Conservation (phyloP, 2,888 invertebrate genomes). For the Phoenoteleia sp. region DNA sequence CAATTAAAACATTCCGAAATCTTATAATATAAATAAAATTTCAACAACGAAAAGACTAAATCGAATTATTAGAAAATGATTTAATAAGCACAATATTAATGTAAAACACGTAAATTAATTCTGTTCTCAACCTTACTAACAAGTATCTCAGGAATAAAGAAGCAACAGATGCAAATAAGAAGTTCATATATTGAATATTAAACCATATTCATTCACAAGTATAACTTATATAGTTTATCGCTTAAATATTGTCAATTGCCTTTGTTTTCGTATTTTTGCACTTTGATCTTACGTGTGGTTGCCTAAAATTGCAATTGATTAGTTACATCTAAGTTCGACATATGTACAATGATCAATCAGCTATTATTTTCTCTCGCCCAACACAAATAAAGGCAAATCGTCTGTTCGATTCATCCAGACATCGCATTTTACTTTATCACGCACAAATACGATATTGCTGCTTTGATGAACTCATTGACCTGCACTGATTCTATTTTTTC, state of each 20-base stretch:
- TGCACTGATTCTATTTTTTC: conserved; percentile 80
- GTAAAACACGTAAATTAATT: too few species aligned
- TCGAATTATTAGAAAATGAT: too few species aligned
- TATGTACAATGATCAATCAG: background rate
- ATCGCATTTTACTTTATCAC: conserved; percentile 16
- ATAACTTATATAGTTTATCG: background rate
- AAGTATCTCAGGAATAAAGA: background rate
- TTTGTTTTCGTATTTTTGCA: background rate
- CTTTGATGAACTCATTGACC: conserved; percentile 50
- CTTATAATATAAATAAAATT: too few species aligned
- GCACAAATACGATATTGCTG: conserved; percentile 34
- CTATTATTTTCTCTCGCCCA: background rate
- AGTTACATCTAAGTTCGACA: background rate
- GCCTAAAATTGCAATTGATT: background rate
- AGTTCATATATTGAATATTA: background rate
- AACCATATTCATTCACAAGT: background rate
- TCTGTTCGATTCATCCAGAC: conserved; percentile 17
- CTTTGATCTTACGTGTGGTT: background rate
- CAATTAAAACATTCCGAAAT: too few species aligned
- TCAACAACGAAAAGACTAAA: too few species aligned
- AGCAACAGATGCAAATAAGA: background rate
- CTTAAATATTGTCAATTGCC: background rate
- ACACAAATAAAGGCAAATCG: conserved; percentile 1
- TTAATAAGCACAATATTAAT: too few species aligned
- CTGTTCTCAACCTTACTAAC: background rate